Conservation (phyloP, 1,140 invertebrate genomes). For the Aricia agestis region DNA sequence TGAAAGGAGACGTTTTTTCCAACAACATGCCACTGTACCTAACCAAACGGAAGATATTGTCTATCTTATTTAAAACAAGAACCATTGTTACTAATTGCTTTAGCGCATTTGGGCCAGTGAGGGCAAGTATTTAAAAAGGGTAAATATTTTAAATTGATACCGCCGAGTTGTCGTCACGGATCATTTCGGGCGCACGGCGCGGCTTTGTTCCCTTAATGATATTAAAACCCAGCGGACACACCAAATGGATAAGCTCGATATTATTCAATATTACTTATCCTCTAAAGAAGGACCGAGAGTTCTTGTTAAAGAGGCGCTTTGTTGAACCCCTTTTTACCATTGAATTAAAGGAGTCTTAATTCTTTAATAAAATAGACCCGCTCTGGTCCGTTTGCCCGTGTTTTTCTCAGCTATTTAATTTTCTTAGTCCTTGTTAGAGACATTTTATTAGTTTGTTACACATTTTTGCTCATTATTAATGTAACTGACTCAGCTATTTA, state of each 20-base stretch:
- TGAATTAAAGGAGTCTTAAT: slow-evolving; percentile 50
- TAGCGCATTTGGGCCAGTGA: slow-evolving; percentile 43
- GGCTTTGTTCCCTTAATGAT: slow-evolving; percentile 55
- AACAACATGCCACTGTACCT: neutral
- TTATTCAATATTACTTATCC: slow-evolving; percentile 51
- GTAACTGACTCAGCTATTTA: neutral
- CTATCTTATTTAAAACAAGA: slow-evolving; percentile 19
- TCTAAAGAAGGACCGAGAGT: slow-evolving; percentile 37
- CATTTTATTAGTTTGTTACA: neutral
- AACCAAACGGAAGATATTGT: neutral
- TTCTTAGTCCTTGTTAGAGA: slow-evolving; percentile 38
- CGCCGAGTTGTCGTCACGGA: slow-evolving; percentile 55
- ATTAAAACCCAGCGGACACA: slow-evolving; percentile 47
- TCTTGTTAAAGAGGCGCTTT: slow-evolving; percentile 43
- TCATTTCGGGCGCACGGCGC: slow-evolving; percentile 46
- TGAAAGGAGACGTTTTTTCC: too few relatives aligned
- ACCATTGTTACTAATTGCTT: slow-evolving; percentile 38
- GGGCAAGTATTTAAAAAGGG: slow-evolving; percentile 54
- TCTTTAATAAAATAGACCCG: slow-evolving; percentile 47
- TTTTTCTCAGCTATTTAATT: slow-evolving; percentile 43
- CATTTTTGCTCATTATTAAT: neutral
- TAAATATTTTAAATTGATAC: slow-evolving; percentile 65
- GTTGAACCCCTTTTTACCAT: slow-evolving; percentile 45
- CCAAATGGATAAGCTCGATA: slow-evolving; percentile 51
- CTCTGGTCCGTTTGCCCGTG: slow-evolving; percentile 41